Percentiles rank a stretch among this genome's conserved stretches.
phyloP scores from a whole-genome alignment of 2,888 invertebrate species.

The Machimus rusticus region DNA sequence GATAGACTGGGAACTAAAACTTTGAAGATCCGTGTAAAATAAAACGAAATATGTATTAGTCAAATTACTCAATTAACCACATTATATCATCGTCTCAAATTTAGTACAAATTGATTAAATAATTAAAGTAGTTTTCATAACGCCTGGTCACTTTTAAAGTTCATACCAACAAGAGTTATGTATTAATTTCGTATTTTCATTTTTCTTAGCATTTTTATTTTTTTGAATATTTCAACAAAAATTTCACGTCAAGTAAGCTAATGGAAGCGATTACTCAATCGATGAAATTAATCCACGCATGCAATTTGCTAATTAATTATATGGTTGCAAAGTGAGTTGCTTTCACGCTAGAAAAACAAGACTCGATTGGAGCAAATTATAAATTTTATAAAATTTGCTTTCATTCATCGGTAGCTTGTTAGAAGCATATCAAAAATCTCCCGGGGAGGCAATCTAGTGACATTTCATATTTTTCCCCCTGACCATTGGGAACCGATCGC shows the following conservation, averaged over 20 bases:
- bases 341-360: background rate
- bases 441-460: background rate
- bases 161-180: background rate
- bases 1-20: too few relatives aligned
- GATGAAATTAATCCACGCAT: slow-evolving; percentile 10
- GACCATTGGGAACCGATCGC: background rate
- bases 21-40: background rate
- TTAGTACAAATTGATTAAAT: background rate
- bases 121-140: background rate
- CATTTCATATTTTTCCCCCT: background rate
- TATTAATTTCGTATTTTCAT: background rate
- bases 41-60: background rate
- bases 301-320: slow-evolving; percentile 27
- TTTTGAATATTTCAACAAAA: background rate
- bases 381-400: background rate
- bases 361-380: background rate
- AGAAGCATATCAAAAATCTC: background rate
- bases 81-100: background rate
- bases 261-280: slow-evolving; percentile 14
- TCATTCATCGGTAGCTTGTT: background rate
- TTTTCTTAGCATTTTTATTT: background rate
- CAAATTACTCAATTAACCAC: background rate
- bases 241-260: background rate
- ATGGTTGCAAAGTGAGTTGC: background rate
- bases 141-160: background rate